Base-by-base conservation (phyloP, 1,140 invertebrate genomes). In the Steinernema khuongi region DNA sequence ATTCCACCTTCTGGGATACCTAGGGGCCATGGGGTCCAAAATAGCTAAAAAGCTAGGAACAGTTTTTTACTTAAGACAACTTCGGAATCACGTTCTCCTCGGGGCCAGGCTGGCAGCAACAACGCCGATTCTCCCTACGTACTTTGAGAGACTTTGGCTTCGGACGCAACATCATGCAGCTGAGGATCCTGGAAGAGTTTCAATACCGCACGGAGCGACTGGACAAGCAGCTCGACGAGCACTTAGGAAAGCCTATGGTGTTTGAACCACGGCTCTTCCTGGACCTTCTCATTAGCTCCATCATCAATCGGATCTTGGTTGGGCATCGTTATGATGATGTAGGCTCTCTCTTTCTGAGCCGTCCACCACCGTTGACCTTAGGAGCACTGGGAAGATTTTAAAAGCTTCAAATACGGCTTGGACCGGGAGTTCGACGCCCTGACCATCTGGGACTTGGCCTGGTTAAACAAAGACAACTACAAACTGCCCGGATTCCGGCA, bases 41-140 rank as follows among this genome's bases (percentile, higher is more conserved):
- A n/a, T n/a, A n/a, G n/a, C n/a, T 60, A n/a, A 41, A 41, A 41
- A 41, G 14, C 50, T 17, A 7, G 7, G 26, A 60, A 60, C 26
- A n/a, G 50, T 4, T 26, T 60, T 22, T 11, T 41, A 11, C n/a
- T 41, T 60, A n/a, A 60, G 50, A 60, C 26, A 22, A 60, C 19
- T 22, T 60, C 26, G 76, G 76, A 17, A 31, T 77, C 7, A 19
- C 74, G 0, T 22, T 78, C 36, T 77, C 81, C 1, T 78, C 81
- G 73, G 86, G 86, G 1, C 19, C 79, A 1, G 86, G 91, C 44
- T 94, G 93, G 93, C 88, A 90, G 68, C 91, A 93, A 79, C 93
- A 94, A 84, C 88, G 92, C 71, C 87, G 90, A 70, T 94, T 94
- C 79, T 88, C 93, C 0, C 85, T 92, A 1, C 86, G 89, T 0